These are phyloP conservation scores for Liolophura sinensis DNA, from an alignment of 1,140 invertebrate species.

Conservation along the genomic window DNA sequence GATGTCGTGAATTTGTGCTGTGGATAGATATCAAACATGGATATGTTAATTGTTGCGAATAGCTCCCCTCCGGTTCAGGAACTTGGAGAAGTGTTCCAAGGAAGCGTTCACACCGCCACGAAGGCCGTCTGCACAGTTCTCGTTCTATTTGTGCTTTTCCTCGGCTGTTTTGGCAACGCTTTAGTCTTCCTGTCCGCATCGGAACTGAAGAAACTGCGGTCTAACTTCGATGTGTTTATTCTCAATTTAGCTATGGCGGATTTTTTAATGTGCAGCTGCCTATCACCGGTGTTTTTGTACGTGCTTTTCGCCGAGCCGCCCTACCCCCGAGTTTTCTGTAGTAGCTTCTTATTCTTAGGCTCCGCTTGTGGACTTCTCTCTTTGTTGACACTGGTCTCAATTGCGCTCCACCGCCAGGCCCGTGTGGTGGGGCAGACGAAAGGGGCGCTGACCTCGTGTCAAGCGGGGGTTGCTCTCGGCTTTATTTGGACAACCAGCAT, in stretches of 20 bases:
- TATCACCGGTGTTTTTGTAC: conserved; percentile 38
- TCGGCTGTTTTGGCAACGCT: conserved; percentile 40
- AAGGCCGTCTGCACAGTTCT: conserved; percentile 37
- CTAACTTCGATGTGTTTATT: conserved; percentile 37
- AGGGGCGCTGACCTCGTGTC: conserved; percentile 19
- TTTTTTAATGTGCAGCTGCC: conserved; percentile 36
- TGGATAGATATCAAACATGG: too few species aligned
- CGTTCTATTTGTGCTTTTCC: conserved; percentile 31
- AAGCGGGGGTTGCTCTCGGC: conserved; percentile 26
- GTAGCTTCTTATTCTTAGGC: conserved; percentile 33
- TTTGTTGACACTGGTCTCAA: conserved; percentile 32
- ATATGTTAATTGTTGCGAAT: too few species aligned
- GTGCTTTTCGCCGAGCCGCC: conserved; percentile 34
- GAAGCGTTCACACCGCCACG: conserved; percentile 36
- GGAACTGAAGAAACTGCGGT: conserved; percentile 12
- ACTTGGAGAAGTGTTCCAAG: conserved; percentile 21
- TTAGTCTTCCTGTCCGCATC: conserved; percentile 29
- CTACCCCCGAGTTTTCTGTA: conserved; percentile 35
- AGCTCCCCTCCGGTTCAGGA: too few species aligned
- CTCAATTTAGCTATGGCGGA: conserved; percentile 38
- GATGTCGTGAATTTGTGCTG: too few species aligned
- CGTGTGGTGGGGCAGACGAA: conserved; percentile 27
- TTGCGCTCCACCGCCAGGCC: conserved; percentile 34
- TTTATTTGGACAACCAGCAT: conserved; percentile 33
- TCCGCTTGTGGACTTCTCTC: conserved; percentile 37